A percentile compares a stretch with the other conserved stretches of the same genome.
phyloP scores from a whole-genome alignment of 1,140 invertebrate species.

The Hypothenemus hampei region DNA sequence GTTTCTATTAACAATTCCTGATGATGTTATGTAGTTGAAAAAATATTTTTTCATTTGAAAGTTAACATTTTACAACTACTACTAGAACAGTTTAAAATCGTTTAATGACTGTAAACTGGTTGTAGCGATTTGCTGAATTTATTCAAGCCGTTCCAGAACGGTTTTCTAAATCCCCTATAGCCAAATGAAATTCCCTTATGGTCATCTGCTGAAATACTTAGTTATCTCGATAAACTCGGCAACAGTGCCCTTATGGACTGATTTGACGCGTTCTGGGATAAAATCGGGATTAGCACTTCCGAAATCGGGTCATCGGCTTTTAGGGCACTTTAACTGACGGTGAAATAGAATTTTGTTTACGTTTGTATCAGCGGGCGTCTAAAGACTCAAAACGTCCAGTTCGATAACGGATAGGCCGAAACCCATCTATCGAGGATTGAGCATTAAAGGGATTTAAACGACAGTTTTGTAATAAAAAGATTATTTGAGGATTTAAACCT shows the following conservation, averaged over 20 bases:
- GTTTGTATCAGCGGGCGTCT: too few relatives aligned
- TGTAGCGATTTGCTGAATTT: constrained; percentile 6
- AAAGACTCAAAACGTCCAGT: too few relatives aligned
- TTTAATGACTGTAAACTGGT: constrained; percentile 5
- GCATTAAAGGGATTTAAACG: too few relatives aligned
- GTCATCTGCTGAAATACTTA: constrained; percentile 9
- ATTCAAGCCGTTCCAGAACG: constrained; percentile 8
- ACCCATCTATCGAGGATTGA: too few relatives aligned
- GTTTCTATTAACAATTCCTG: too few relatives aligned
- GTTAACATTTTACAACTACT: too few relatives aligned
- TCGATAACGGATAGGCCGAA: too few relatives aligned
- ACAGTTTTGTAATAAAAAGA: too few relatives aligned
- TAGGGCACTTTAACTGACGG: constrained; percentile 11
- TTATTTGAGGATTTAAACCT: too few relatives aligned
- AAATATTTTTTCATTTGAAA: too few relatives aligned
- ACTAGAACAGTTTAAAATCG: too few relatives aligned
- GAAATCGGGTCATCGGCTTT: constrained; percentile 10
- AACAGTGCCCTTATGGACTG: constrained; percentile 9
- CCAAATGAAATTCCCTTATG: constrained; percentile 9
- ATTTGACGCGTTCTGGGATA: background rate
- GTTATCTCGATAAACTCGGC: constrained; percentile 18
- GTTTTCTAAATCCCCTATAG: constrained; percentile 7
- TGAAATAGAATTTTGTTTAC: constrained; percentile 14
- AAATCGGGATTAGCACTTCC: constrained; percentile 11
- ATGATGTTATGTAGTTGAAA: too few relatives aligned